These are phyloP conservation scores for Heterodera filipjevi DNA, from an alignment of 2,888 invertebrate genomes.

Conservation along the genomic window DNA sequence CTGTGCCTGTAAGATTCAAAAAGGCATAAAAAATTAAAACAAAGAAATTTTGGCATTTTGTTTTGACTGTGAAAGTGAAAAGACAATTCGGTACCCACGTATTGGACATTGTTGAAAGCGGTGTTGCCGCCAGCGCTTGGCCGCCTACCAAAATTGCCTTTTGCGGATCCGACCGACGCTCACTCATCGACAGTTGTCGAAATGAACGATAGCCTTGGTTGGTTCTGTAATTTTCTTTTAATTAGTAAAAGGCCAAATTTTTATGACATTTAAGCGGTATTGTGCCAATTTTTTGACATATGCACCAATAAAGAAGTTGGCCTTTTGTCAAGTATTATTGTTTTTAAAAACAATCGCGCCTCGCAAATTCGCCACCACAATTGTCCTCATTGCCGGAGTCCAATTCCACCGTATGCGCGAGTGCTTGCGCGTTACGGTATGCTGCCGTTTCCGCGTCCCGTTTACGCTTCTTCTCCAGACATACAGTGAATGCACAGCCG, in stretches of 20 bases:
- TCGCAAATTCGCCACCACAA: slow-evolving; percentile 10
- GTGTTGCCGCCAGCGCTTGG: neutral
- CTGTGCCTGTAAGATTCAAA: neutral
- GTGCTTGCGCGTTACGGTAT: slow-evolving; percentile 49
- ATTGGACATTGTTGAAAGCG: neutral
- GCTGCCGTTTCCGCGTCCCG: slow-evolving; percentile 82
- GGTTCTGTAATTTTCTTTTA: slow-evolving; percentile 41
- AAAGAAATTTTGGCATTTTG: too few species aligned
- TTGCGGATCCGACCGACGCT: slow-evolving; percentile 58
- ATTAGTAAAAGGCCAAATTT: too few species aligned
- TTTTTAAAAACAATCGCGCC: neutral
- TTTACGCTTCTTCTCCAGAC: slow-evolving; percentile 93
- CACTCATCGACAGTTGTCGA: slow-evolving; percentile 56
- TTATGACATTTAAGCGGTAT: too few species aligned
- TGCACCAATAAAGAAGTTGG: too few species aligned
- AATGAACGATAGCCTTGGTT: slow-evolving; percentile 57
- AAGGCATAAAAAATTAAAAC: too few species aligned
- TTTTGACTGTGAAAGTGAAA: too few species aligned
- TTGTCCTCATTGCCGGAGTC: slow-evolving; percentile 12
- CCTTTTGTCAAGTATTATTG: too few species aligned
- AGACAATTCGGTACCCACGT: too few species aligned
- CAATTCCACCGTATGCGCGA: slow-evolving; percentile 27
- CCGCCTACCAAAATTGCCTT: slow-evolving; percentile 52
- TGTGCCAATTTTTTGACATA: too few species aligned
- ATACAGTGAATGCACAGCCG: slow-evolving; percentile 97